Conservation (phyloP, 2,888 invertebrate genomes). For the Aspidapion aeneum region DNA sequence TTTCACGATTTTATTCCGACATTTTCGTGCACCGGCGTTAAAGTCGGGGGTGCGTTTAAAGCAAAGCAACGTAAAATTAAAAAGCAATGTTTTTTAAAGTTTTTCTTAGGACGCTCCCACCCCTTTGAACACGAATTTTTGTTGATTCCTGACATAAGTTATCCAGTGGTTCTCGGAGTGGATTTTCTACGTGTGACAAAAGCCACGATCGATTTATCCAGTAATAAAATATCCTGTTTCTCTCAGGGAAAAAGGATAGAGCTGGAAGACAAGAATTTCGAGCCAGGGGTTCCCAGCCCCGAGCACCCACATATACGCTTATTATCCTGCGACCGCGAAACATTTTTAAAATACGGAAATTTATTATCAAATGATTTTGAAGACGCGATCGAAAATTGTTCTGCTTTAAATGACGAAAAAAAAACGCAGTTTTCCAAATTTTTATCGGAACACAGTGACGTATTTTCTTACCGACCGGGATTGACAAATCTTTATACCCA, state of each 20-base stretch:
- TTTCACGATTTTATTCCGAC: too few relatives aligned
- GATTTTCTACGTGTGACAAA: background rate
- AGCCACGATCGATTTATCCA: background rate
- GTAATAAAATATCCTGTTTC: background rate
- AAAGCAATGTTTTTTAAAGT: background rate
- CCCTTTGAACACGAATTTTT: constrained; percentile 5
- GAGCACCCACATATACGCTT: background rate
- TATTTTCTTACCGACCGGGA: constrained; percentile 12
- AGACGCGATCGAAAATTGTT: background rate
- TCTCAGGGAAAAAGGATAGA: background rate
- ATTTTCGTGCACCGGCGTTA: too few relatives aligned
- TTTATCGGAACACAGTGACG: background rate
- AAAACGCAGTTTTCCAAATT: background rate
- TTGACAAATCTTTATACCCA: constrained; percentile 9
- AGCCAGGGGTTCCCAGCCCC: background rate
- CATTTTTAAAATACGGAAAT: background rate
- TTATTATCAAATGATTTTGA: background rate
- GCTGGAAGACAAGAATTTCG: background rate
- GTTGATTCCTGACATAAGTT: background rate
- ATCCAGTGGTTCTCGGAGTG: background rate
- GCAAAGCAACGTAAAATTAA: background rate
- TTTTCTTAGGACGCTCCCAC: background rate
- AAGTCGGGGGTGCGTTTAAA: too few relatives aligned
- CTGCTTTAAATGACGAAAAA: background rate
- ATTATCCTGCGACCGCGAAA: background rate